Base-by-base conservation (phyloP, 2,113 vertebrate species). In the Dryoscopus gambensis region DNA sequence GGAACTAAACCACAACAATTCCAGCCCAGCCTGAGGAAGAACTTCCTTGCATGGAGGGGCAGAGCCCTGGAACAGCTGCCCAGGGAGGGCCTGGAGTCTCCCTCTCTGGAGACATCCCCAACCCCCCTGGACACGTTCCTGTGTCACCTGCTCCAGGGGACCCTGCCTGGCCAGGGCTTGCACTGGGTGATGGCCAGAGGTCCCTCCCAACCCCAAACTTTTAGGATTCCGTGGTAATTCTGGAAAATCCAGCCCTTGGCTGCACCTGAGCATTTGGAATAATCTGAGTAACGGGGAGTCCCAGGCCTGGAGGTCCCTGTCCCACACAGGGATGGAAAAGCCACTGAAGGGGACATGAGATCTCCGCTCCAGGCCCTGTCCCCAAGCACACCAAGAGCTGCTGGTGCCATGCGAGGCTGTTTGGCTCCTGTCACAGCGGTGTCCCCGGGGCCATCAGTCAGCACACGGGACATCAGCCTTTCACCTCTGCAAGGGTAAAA, bases 321-420 rank as follows among this genome's bases (percentile, higher is more conserved):
- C 24, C 67, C 70, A 42, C 1, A 0, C 2, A 3, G 75, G 59
- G 37, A 7, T 14, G 62, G 40, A 57, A 74, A 37, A 53, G 23
- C 4, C n/a, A 1, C 40, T 3, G 19, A 2, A 6, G 11, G 42
- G 42, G 28, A 73, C 57, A 46, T 3, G 0, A 1, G 42, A 78
- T 39, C 28, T 65, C 10, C 10, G 16, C 55, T 55, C 35, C 44
- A 12, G 52, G 27, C 25, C 14, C 15, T 2, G 1, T 20, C 50
- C 35, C 35, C n/a, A n/a, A 19, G 13, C 53, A 8, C 40, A 4
- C 5, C 76, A 6, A 23, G 76, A 57, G 49, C 31, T 71, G 53
- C 57, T 55, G 52, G 42, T 15, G 10, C 10, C 44, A 1, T 0
- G 71, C 30, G 46, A n/a, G 27, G 23, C 47, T 15, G 10, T 46